Base-by-base conservation (phyloP, 2,113 vertebrate species). In the Chionomys nivalis region DNA sequence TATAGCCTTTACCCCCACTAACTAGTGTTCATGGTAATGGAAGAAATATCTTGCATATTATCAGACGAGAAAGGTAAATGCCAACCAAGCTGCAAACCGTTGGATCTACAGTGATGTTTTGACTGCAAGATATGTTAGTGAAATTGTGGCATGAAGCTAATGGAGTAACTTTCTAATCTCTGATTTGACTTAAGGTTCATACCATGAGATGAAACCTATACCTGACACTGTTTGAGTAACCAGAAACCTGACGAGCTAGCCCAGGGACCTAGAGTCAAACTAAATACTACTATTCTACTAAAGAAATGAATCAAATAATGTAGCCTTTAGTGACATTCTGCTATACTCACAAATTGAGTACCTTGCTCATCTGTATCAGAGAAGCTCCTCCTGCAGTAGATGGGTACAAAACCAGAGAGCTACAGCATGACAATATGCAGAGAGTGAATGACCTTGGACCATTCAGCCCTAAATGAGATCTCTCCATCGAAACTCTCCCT, bases 131-230 rank as follows among this genome's bases (percentile, higher is more conserved):
- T 26, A 16, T 61, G 12, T 14, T 10, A 83, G 58, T 63, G 58
- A 8, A 42, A 42, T 63, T 14, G 81, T 83, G 14, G 26, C 24
- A 63, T 0, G 0, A 63, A 63, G 13, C n/a, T 63, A 14, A 42
- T 16, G 58, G 3, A 42, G 3, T 83, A 61, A 83, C 23, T 14
- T 63, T 28, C 24, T 26, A 63, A 11, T 63, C 61, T 63, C n/a
- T 63, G 24, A 28, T 42, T 63, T 42, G 23, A 82, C n/a, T 82
- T 82, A 82, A 26, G 36, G 7, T 16, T 24, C 24, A 61, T 3
- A 61, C 6, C 75, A 77, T 31, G 12, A 75, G n/a, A 75, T 75
- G 28, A 61, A 61, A 83, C 13, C 13, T 42, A 42, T 42, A 82
- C 12, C 36, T 16, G 55, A 28, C 36, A 82, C 23, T 81, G 21